These are phyloP conservation scores for Eubasilissa regina DNA, from an alignment of 1,140 invertebrate species.

Conservation along the genomic window DNA sequence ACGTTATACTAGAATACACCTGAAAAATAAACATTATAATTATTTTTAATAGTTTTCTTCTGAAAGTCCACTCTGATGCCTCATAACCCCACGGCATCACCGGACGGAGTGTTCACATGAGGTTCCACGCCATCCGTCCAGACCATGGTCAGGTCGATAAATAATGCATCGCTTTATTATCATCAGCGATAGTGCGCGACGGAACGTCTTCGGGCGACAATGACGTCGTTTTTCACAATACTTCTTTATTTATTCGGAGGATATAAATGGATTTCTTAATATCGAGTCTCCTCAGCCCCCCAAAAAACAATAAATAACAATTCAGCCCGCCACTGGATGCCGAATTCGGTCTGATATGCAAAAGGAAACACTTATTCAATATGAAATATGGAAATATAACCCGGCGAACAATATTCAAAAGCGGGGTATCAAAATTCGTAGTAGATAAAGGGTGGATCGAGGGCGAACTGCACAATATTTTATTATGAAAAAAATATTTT, in stretches of 20 bases:
- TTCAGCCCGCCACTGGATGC: slow-evolving; percentile 30
- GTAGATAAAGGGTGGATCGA: slow-evolving; percentile 36
- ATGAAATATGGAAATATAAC: slow-evolving; percentile 48
- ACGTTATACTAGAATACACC: too few species aligned
- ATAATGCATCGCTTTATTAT: too few species aligned
- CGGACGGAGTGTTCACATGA: too few species aligned
- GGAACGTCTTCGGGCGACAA: not conserved
- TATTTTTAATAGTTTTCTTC: too few species aligned
- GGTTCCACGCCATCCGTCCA: too few species aligned
- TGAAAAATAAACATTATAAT: too few species aligned
- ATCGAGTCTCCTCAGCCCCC: slow-evolving; percentile 21
- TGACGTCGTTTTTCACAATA: not conserved
- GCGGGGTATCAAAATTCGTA: slow-evolving; percentile 43
- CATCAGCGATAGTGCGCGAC: too few species aligned
- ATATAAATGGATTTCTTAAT: slow-evolving; percentile 42
- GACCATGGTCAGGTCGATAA: too few species aligned
- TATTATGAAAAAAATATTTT: not conserved
- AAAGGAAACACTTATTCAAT: slow-evolving; percentile 47
- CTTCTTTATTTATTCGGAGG: not conserved
- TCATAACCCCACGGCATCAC: too few species aligned
- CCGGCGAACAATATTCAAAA: slow-evolving; percentile 42
- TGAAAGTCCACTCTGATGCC: too few species aligned
- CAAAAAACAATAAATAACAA: slow-evolving; percentile 41
- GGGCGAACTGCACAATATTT: not conserved
- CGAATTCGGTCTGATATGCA: slow-evolving; percentile 45